Evolutionary conservation across 2,797 vertebrate genomes (phyloP).

Genomic region (Danio kyathit): DNA sequence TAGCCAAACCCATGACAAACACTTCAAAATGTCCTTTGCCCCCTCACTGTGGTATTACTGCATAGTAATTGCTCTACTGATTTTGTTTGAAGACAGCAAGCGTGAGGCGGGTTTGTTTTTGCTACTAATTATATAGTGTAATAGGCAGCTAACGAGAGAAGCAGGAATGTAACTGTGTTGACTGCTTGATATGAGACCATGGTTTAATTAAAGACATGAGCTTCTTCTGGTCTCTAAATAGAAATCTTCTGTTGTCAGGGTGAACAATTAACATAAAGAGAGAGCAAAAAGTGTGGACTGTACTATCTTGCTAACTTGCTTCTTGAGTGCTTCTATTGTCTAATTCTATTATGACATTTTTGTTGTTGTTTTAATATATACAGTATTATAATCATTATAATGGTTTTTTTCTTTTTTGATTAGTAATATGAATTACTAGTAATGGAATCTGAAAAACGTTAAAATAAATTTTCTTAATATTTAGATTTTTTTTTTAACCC

Average conservation of each 20-base stretch:
- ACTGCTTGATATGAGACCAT: slow-evolving; percentile 49
- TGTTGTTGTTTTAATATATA: no score
- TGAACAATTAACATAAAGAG: slow-evolving; percentile 34
- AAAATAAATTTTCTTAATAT: no score
- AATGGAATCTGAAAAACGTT: no score
- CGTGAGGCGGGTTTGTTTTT: slow-evolving; percentile 50
- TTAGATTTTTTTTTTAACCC: no score
- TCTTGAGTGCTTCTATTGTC: no score
- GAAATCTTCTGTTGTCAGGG: slow-evolving; percentile 47
- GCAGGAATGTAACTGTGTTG: slow-evolving; percentile 46
- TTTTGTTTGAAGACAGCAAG: slow-evolving; percentile 46
- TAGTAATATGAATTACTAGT: no score
- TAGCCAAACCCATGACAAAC: slow-evolving; percentile 55
- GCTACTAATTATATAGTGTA: slow-evolving; percentile 71
- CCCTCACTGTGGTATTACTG: slow-evolving; percentile 59
- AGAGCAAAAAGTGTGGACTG: slow-evolving; percentile 28
- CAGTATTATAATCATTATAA: no score
- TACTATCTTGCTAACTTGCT: slow-evolving; percentile 16
- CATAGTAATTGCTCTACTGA: slow-evolving; percentile 57
- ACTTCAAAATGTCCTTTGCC: slow-evolving; percentile 48
- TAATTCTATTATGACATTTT: no score
- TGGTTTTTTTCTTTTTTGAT: no score
- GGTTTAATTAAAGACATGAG: slow-evolving; percentile 54
- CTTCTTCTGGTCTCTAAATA: slow-evolving; percentile 55
- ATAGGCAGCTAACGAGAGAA: slow-evolving; percentile 59